Evolutionary conservation across 2,113 vertebrate genomes (phyloP), one percentile per base, ranked within the genome.

Genomic region (Cisticola juncidis): DNA sequence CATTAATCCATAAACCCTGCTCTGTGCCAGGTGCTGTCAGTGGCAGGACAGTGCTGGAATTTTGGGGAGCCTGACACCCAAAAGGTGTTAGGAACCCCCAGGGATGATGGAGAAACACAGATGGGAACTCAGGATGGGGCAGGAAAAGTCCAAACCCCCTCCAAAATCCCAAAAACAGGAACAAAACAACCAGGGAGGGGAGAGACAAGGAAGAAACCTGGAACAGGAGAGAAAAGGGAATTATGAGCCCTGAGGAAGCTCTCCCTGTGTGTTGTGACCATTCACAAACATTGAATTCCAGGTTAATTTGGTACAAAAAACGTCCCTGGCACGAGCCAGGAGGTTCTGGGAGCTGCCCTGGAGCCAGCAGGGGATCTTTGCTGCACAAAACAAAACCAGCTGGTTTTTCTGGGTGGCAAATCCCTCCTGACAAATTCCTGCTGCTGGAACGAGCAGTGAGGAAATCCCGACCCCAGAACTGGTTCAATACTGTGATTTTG

Each of bases 401-500:
- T 29, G 2, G 0, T 71, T 90, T 20, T 22, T 15, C 57, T 28
- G 2, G 23, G 24, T 57, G 68, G 21, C 60, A 84, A 13, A 33
- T 3, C 26, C 42, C 61, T 22, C 23, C 33, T 6, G 2, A 33
- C 33, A 45, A 6, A 8, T 1, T 50, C 38, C 50, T 7, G 48
- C 45, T 51, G 53, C 48, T n/a, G 31, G 20, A 36, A 10, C 1
- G 53, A 18, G 48, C 85, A 13, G 50, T 1, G 29, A 28, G 40
- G 31, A 78, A 28, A 11, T 51, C 47, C 35, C 0, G 2, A 38
- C 18, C 9, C 4, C 20, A 6, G 26, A 14, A 24, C 64, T 35
- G 40, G 4, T 65, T 10, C 56, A 58, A 23, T 4, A 10, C 1
- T 0, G 5, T 6, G 5, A 42, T 44, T 69, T 6, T 1, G 3